phyloP scores from a whole-genome alignment of 1,140 invertebrate genomes.

The Acyrthosiphon pisum region DNA sequence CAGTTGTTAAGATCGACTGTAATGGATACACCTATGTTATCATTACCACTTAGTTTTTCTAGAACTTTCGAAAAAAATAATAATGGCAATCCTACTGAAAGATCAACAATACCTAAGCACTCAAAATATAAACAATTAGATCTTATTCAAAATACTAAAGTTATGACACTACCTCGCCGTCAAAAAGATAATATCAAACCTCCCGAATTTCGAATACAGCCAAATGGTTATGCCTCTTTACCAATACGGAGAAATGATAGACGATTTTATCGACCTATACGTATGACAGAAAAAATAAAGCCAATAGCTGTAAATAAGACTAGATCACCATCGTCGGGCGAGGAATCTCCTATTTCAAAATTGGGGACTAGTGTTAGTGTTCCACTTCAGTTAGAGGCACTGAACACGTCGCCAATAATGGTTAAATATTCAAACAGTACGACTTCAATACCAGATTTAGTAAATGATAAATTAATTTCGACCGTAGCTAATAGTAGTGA shows the following conservation, averaged over 20 bases:
- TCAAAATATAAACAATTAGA: not conserved
- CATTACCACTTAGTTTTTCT: slow-evolving; percentile 54
- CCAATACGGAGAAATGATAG: slow-evolving; percentile 34
- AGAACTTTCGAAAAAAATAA: slow-evolving; percentile 46
- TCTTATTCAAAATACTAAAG: slow-evolving; percentile 11
- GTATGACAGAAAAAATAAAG: not conserved
- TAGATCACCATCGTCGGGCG: not conserved
- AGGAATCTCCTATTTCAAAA: not conserved
- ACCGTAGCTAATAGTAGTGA: slow-evolving; percentile 60
- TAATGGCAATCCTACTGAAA: slow-evolving; percentile 4
- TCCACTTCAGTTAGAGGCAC: slow-evolving; percentile 22
- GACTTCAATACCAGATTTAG: slow-evolving; percentile 35
- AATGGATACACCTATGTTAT: slow-evolving; percentile 54
- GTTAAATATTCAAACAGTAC: slow-evolving; percentile 41
- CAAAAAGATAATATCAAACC: slow-evolving; percentile 47
- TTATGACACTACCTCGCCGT: slow-evolving; percentile 47
- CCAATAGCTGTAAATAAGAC: not conserved
- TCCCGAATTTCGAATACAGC: slow-evolving; percentile 37
- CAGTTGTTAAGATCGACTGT: slow-evolving; percentile 66
- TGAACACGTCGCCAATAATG: slow-evolving; percentile 22
- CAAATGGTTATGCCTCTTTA: slow-evolving; percentile 45
- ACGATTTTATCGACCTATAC: not conserved
- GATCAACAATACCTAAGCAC: not conserved
- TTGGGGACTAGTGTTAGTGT: slow-evolving; percentile 51
- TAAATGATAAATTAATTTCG: not conserved